Evolutionary conservation across 53 echinoderm and acorn worm species (phyloP), one percentile per base, ranked within the genome.

Genomic region (Temnopleurus reevesii): DNA sequence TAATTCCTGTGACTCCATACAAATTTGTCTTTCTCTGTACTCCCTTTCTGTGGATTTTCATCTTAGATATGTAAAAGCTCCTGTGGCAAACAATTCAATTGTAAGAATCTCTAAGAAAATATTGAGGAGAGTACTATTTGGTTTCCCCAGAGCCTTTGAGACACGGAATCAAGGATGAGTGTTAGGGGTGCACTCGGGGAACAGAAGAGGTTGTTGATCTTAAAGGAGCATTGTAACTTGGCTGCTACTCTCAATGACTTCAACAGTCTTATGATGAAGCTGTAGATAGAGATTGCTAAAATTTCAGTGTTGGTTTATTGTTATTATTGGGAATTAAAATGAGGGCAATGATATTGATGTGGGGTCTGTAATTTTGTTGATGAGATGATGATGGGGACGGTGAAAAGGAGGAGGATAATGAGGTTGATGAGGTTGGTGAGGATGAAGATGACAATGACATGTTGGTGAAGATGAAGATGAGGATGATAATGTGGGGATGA

Each of bases 21-120:
- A n/a, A n/a, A n/a, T n/a, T n/a, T n/a, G n/a, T n/a, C n/a, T n/a
- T n/a, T n/a, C n/a, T n/a, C n/a, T n/a, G n/a, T n/a, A n/a, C n/a
- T n/a, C n/a, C n/a, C n/a, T n/a, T n/a, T n/a, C n/a, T 71, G 1
- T 12, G n/a, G 71, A 71, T 71, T n/a, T 36, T 41, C 19, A 71
- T 71, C 41, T 71, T n/a, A 71, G 43, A 71, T 64, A 38, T 71
- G 71, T 21, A 21, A 71, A 8, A 71, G 41, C 19, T 41, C 38
- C 41, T 41, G 23, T 19, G 41, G 38, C 41, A 41, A 41, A 9
- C 71, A 36, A n/a, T n/a, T n/a, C n/a, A n/a, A 38, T 71, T 43
- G 71, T 71, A 71, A 71, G 71, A 71, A 71, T 71, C 41, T 71
- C 41, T 71, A 41, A 71, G 41, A 41, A 9, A 36, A 71, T 71